Conservation (phyloP, 2,888 invertebrate species). For the Ptychoptera contaminata region DNA sequence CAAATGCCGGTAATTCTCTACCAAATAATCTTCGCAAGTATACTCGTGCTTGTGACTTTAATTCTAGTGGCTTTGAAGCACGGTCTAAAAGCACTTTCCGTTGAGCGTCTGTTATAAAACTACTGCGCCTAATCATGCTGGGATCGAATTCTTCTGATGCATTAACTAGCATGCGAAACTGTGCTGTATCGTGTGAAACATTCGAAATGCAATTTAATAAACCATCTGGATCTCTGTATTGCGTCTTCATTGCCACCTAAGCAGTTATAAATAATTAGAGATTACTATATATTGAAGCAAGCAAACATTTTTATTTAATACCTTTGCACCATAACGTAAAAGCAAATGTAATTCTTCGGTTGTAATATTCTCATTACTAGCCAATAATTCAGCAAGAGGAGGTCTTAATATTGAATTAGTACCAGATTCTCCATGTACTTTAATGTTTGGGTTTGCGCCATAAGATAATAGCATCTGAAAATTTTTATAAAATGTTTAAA, state of each 20-base stretch:
- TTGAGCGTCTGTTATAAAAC: constrained; percentile 45
- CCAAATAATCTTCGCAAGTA: constrained; percentile 12
- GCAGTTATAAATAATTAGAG: too few relatives aligned
- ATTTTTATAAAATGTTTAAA: constrained; percentile 2
- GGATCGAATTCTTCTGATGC: constrained; percentile 64
- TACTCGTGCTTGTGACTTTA: constrained; percentile 38
- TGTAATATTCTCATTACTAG: constrained; percentile 53
- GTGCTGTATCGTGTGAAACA: constrained; percentile 34
- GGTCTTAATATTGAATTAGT: constrained; percentile 49
- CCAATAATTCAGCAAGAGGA: constrained; percentile 68
- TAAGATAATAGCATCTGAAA: constrained; percentile 46
- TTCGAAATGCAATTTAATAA: constrained; percentile 65
- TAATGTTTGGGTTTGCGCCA: constrained; percentile 60
- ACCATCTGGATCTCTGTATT: constrained; percentile 70
- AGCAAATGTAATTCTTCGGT: constrained; percentile 49
- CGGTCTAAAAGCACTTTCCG: constrained; percentile 46
- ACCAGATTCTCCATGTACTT: constrained; percentile 58
- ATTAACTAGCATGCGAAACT: constrained; percentile 51
- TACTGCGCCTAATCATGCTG: constrained; percentile 62
- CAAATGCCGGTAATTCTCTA: constrained; percentile 10
- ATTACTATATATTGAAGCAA: too few relatives aligned
- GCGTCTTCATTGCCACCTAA: constrained; percentile 46
- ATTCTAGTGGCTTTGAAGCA: constrained; percentile 47
- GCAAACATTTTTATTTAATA: constrained; percentile 20
- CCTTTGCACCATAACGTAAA: constrained; percentile 61